Base-by-base conservation (phyloP, 2,888 invertebrate genomes). In the Aleiodes leptofemur region DNA sequence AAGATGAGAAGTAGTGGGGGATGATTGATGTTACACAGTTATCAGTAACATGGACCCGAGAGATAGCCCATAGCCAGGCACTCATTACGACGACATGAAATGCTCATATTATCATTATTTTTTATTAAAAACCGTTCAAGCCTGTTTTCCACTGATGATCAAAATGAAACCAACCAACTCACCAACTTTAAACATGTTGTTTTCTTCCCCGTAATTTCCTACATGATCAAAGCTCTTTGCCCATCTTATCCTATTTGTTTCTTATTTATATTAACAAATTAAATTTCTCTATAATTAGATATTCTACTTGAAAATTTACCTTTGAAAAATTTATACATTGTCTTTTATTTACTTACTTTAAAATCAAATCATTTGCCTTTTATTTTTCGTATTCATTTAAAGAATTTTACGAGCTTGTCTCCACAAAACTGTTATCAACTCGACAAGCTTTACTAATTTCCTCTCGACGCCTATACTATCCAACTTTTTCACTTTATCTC, bases 91-190 rank as follows among this genome's bases (percentile, higher is more conserved):
- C 82, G 83, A 89, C 88, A 88, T 82, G 85, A 84, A 87, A 88
- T 88, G 87, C 88, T 88, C 87, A 86, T 87, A 88, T 88, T 87
- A 87, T 88, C 87, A 85, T 86, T 84, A 87, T 87, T 88, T 86
- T 23, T 86, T 86, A 87, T 88, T 88, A 86, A 87, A 87, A 84
- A 87, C 84, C 83, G 80, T 76, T 64, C 69, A 59, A 23, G 55
- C 64, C 73, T 72, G 57, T 16, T 73, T 71, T 72, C 69, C 69
- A 66, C 70, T 55, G 64, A 14, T 48, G 64, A 64, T 64, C 48
- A 64, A 64, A 64, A 64, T 64, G 64, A 43, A 48, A 43, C 48
- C 64, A 48, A 9, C 43, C 16, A 38, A n/a, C 16, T n/a, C 16
- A 16, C 55, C 11, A n/a, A 16, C 55, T 16, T 55, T 8, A 16